Base-by-base conservation (phyloP, 2,113 vertebrate species). In the Anarhynchus alexandrinus region DNA sequence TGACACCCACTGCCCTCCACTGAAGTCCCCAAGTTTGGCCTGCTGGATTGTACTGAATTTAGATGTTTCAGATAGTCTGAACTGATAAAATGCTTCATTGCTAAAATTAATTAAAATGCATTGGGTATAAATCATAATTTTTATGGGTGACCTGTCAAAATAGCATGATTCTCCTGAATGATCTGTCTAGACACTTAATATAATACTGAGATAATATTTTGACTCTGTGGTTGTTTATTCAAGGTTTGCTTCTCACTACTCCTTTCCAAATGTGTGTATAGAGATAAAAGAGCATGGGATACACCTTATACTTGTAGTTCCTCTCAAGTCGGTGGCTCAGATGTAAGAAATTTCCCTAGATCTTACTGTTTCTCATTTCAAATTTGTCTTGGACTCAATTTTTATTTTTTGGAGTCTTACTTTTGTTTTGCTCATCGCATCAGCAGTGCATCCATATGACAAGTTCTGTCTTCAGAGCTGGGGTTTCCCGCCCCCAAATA, bases 401-500 rank as follows among this genome's bases (percentile, higher is more conserved):
- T 70, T 82, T 69, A 6, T 79, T 66, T 55, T 32, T 80, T 79
- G 62, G 47, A 71, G 21, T 34, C 58, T 76, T 76, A 3, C 69
- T 82, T 88, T 40, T 64, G 29, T 64, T 95, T 80, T 76, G 36
- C n/a, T 42, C 3, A 1, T 43, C 82, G 34, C 21, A 54, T 82
- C 66, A 80, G 58, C 42, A 61, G 0, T 2, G 0, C 3, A 2
- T 61, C 29, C 2, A 0, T 69, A 15, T 64, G 52, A 59, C 27
- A n/a, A 66, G 32, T 34, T 86, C 30, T 84, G 42, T n/a, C 59
- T 71, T 45, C 18, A 59, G 54, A 86, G 23, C 34, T 92, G 62
- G 58, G 38, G 23, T 55, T 93, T 96, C 23, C 57, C 29, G 2
- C 13, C 57, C 38, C 34, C 20, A 69, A 10, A 43, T 76, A 19